Conservation (phyloP, 2,113 vertebrate genomes). For the Empidonax alnorum region DNA sequence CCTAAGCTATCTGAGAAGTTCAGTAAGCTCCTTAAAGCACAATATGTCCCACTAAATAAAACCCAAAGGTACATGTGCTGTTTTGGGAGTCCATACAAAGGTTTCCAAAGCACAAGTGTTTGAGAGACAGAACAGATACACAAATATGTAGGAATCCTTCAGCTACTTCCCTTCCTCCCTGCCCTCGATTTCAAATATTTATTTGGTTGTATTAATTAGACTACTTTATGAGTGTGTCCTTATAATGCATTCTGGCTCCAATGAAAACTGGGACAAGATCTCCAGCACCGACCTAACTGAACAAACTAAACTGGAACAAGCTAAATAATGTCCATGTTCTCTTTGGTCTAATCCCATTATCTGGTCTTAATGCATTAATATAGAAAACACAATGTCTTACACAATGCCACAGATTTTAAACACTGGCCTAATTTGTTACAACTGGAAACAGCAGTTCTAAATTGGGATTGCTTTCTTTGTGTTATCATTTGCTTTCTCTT, state of each 20-base stretch:
- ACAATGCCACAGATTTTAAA: not conserved
- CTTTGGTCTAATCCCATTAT: not conserved
- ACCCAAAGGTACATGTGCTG: not conserved
- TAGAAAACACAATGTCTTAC: not conserved
- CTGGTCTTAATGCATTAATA: not conserved
- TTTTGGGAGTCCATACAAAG: fast-evolving
- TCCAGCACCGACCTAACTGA: not conserved
- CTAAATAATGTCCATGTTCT: not conserved
- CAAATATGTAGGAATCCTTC: not conserved
- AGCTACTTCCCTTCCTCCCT: not conserved
- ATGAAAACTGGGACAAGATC: not conserved
- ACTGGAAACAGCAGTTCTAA: not conserved
- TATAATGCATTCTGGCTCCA: not conserved
- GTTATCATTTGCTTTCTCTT: not conserved
- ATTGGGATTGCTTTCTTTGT: not conserved
- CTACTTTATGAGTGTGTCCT: not conserved
- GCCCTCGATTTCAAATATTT: not conserved
- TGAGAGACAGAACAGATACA: not conserved
- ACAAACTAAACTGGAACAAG: not conserved
- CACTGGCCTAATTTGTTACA: not conserved
- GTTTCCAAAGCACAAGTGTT: not conserved
- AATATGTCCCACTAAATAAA: not conserved
- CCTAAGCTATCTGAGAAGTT: not conserved
- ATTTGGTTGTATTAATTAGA: not conserved
- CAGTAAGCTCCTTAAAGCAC: not conserved